Base-by-base conservation (phyloP, 2,797 vertebrate genomes). In the Sebastes aleutianus region DNA sequence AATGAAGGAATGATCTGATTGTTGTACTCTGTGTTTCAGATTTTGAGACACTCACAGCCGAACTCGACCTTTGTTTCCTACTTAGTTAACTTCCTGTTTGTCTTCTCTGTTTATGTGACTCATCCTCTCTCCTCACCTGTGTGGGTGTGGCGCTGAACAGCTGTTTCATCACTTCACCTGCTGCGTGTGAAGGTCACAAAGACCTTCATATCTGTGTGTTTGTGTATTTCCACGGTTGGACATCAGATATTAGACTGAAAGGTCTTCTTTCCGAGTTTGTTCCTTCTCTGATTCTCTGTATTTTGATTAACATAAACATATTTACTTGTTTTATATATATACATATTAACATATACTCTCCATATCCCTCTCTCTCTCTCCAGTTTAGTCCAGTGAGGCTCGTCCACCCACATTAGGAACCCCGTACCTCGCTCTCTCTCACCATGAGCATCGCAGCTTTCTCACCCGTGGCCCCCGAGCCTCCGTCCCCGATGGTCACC, bases 401-500 rank as follows among this genome's bases (percentile, higher is more conserved):
- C 82, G 68, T 79, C 73, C 90, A 86, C 86, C 63, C 22, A 27
- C 63, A 8, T 39, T 74, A 94, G 93, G 81, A 87, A 63, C 2
- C 76, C 64, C 4, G n/a, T 8, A 0, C 26, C 14, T 74, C 67
- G 50, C 36, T 53, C 39, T 62, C 57, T 80, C 54, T 89, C 81
- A 91, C 91, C 93, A 99, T 99, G 98, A 98, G 96, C 34, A 91
- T 96, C 8, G 61, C 79, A 69, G 93, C 95, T 53, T 90, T 97
- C 79, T 97, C 97, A 1, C 97, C 97, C 0, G 87, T 96, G 90
- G 93, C 94, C 0, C 95, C 95, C 24, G 97, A 97, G 83, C 92
- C 95, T 22, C 87, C 94, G 57, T 98, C 97, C 6, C 97, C 98
- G 20, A 97, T 98, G 97, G 88, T 97, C 71, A 97, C 97, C 87